A percentile compares a stretch with the other conserved stretches of the same genome.
Conservation (phyloP, 2,888 invertebrate genomes). For the Cataglyphis rosenhaueri region DNA sequence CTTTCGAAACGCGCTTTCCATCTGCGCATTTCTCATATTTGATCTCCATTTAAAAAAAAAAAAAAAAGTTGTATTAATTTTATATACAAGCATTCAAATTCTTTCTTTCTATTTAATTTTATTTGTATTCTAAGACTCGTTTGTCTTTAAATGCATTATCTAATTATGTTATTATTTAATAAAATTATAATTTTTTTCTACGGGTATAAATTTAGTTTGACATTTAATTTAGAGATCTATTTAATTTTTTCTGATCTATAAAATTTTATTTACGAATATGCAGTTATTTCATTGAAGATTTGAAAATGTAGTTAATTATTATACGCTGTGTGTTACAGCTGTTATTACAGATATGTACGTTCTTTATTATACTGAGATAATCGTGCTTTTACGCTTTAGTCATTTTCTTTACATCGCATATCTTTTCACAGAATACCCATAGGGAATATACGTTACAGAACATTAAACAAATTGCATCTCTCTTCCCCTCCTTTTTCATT, state of each 20-base stretch:
- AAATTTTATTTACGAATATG: neutral
- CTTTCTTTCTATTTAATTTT: neutral
- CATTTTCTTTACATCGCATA: neutral
- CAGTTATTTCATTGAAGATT: neutral
- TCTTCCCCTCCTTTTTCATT: neutral
- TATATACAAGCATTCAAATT: neutral
- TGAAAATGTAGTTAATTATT: neutral
- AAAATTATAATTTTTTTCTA: neutral
- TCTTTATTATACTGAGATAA: slow-evolving; percentile 11
- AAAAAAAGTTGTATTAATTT: neutral
- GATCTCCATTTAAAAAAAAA: neutral
- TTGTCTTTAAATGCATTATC: neutral
- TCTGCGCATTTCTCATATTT: slow-evolving; percentile 10
- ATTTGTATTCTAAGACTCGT: neutral
- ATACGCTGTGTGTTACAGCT: neutral
- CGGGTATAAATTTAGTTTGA: slow-evolving; percentile 14
- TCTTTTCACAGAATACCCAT: neutral
- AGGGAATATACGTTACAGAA: slow-evolving; percentile 34
- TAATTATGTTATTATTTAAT: neutral
- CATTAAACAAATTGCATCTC: slow-evolving; percentile 49
- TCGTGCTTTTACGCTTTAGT: neutral
- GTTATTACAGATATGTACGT: neutral
- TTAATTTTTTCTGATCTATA: neutral
- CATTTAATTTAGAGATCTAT: neutral
- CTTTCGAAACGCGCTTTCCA: slow-evolving; percentile 35